phyloP scores from a whole-genome alignment of 2,888 invertebrate genomes.

The Invenusta paracnida region DNA sequence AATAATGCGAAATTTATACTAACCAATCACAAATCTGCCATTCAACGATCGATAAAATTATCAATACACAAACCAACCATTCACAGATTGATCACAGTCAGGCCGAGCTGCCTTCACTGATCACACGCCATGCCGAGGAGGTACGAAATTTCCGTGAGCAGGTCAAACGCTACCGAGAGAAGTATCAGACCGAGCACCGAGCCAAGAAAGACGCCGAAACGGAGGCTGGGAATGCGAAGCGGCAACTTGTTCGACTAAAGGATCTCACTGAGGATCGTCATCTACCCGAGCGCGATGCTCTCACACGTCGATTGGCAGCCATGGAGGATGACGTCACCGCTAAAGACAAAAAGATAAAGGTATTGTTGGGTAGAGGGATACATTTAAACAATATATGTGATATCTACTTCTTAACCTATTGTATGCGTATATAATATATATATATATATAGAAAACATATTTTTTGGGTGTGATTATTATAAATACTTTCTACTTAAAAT shows the following conservation, averaged over 20 bases:
- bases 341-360: constrained; percentile 53
- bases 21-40: too few species aligned
- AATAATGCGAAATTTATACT: too few species aligned
- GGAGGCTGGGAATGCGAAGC: constrained; percentile 53
- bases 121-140: constrained; percentile 56
- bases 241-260: constrained; percentile 54
- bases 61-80: too few species aligned
- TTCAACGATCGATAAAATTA: too few species aligned
- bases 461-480: too few species aligned
- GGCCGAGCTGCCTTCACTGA: constrained; percentile 54
- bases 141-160: constrained; percentile 53
- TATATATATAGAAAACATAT: too few species aligned
- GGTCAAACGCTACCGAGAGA: constrained; percentile 46
- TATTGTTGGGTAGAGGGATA: too few species aligned
- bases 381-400: too few species aligned
- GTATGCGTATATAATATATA: too few species aligned
- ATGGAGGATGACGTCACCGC: constrained; percentile 54
- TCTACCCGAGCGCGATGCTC: constrained; percentile 55
- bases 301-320: constrained; percentile 51
- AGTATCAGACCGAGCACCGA: neutral
- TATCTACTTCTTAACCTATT: too few species aligned
- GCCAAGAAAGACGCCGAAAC: constrained; percentile 52
- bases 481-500: too few species aligned
- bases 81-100: neutral
- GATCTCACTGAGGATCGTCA: constrained; percentile 55